A percentile compares a stretch with the other conserved stretches of the same genome.
These are phyloP conservation scores for Pampusana beccarii DNA, from an alignment of 2,113 vertebrate species.

Conservation along the genomic window DNA sequence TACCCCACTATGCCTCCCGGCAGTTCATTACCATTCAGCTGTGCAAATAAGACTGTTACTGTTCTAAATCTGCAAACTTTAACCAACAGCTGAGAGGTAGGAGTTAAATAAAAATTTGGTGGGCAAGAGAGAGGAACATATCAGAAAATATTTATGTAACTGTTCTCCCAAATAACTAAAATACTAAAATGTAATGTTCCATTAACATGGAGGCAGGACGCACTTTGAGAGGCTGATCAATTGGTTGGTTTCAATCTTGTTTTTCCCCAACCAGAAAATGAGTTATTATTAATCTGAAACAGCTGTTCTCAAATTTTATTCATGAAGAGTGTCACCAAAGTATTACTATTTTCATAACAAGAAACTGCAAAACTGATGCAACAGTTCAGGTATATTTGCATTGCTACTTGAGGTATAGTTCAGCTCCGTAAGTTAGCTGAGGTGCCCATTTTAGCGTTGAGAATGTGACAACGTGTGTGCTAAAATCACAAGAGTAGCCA, in stretches of 20 bases:
- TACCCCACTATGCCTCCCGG: neutral
- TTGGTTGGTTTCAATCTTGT: neutral
- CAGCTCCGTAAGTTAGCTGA: neutral
- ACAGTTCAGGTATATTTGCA: neutral
- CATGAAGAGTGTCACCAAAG: neutral
- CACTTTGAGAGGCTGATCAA: neutral
- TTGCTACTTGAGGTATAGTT: neutral
- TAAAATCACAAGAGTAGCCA: neutral
- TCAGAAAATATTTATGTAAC: neutral
- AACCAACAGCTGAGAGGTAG: neutral
- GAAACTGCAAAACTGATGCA: neutral
- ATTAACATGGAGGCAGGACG: neutral
- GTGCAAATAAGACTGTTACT: neutral
- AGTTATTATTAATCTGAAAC: slow-evolving; percentile 3
- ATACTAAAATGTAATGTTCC: neutral
- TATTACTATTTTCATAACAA: neutral
- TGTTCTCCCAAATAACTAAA: neutral
- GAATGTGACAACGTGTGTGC: neutral
- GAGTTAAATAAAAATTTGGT: neutral
- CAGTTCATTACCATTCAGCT: neutral
- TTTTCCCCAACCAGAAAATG: neutral
- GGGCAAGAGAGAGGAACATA: neutral
- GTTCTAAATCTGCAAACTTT: neutral
- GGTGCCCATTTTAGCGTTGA: neutral
- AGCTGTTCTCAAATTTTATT: slow-evolving; percentile 1